A percentile compares a stretch with the other conserved stretches of the same genome.
phyloP scores from a whole-genome alignment of 1,140 invertebrate species.

The Ctenoplectra terminalis region DNA sequence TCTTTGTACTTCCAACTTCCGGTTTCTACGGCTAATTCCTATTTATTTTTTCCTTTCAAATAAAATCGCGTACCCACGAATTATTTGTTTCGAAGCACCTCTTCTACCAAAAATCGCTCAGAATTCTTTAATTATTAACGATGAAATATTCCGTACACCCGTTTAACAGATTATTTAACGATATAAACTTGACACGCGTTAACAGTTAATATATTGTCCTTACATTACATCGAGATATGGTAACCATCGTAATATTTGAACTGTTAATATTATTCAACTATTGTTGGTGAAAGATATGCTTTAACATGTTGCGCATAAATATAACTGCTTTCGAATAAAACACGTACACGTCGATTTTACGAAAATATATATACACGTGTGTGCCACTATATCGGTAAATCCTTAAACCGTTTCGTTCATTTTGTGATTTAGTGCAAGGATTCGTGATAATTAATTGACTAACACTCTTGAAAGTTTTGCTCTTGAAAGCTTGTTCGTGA shows the following conservation, averaged over 20 bases:
- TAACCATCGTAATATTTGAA: constrained; percentile 17
- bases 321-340: neutral
- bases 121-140: neutral
- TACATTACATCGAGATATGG: constrained; percentile 11
- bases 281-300: neutral
- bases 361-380: constrained; percentile 27
- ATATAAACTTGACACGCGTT: neutral
- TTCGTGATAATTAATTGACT: constrained; percentile 37
- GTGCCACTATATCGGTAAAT: neutral
- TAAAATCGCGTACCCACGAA: neutral
- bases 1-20: neutral
- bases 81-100: neutral
- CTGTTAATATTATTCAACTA: neutral
- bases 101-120: neutral
- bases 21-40: neutral
- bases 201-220: constrained; percentile 26
- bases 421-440: neutral
- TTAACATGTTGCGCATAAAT: constrained; percentile 6
- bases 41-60: neutral
- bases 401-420: neutral
- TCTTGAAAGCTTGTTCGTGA: too few relatives aligned
- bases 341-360: neutral
- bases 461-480: neutral
- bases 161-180: constrained; percentile 1
- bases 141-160: neutral